Conservation (phyloP, 2,113 vertebrate species). For the Gopherus evgoodei region DNA sequence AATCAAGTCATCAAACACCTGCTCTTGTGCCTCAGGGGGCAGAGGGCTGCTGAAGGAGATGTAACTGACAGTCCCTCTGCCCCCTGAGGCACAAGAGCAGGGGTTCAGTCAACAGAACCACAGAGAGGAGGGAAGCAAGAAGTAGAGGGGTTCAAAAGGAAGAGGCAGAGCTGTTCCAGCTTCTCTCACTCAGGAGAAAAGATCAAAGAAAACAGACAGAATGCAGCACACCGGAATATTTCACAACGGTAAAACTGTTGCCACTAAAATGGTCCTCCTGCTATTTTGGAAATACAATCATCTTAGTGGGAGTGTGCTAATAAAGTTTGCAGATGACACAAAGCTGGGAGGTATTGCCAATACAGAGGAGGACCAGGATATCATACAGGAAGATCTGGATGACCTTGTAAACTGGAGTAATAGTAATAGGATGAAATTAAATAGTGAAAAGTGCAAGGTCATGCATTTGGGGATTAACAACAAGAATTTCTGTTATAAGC, state of each 20-base stretch:
- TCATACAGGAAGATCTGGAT: no score
- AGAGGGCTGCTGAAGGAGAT: not conserved
- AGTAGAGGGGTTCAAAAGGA: not conserved
- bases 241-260: not conserved
- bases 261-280: not conserved
- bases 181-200: not conserved
- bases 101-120: not conserved
- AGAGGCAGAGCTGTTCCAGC: not conserved
- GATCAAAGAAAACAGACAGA: not conserved
- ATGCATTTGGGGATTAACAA: no score
- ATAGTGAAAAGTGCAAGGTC: no score
- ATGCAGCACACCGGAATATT: not conserved
- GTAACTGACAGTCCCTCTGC: accelerated
- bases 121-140: accelerated
- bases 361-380: no score
- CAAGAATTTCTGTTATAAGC: no score
- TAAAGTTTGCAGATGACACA: no score
- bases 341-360: no score
- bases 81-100: no score
- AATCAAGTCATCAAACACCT: not conserved
- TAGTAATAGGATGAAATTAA: no score
- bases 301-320: not conserved
- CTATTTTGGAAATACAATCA: constrained; percentile 18
- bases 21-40: accelerated
- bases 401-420: no score